Percentiles rank a stretch among this genome's conserved stretches.
Evolutionary conservation across 2,888 invertebrate genomes (phyloP).

Genomic region (Ariolimax columbianus): DNA sequence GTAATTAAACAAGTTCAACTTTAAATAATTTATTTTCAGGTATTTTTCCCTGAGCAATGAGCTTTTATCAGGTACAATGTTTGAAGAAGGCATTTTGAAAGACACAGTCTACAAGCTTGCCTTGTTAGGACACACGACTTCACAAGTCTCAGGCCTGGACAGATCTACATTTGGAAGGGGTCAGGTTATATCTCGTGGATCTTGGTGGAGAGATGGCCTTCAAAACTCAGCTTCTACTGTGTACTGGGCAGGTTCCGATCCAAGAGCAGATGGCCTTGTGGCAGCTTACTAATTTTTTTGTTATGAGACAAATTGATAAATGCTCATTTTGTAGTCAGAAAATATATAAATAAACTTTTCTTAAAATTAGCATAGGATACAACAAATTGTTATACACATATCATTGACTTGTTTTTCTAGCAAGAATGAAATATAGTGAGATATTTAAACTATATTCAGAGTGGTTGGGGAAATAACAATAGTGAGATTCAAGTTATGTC

Average conservation of each 20-base stretch:
- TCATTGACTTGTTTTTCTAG: too few relatives aligned
- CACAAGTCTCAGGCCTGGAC: conserved; percentile 60
- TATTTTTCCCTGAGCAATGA: not conserved
- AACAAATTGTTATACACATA: too few relatives aligned
- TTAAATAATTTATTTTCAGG: conserved; percentile 3
- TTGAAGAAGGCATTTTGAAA: conserved; percentile 71
- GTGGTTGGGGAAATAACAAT: too few relatives aligned
- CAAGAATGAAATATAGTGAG: too few relatives aligned
- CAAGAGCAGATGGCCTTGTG: conserved; percentile 71
- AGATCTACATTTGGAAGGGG: conserved; percentile 74
- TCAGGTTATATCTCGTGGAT: conserved; percentile 74
- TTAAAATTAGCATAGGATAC: too few relatives aligned
- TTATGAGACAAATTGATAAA: not conserved
- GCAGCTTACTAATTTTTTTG: conserved; percentile 52
- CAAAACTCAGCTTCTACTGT: conserved; percentile 37
- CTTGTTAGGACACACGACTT: conserved; percentile 64
- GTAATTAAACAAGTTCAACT: too few relatives aligned
- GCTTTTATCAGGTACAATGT: not conserved
- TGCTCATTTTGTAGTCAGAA: too few relatives aligned
- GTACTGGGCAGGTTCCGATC: conserved; percentile 76
- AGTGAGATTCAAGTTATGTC: too few relatives aligned
- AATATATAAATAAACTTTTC: too few relatives aligned
- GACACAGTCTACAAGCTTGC: conserved; percentile 61
- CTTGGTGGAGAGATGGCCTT: conserved; percentile 64
- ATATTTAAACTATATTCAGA: too few relatives aligned